phyloP scores from a whole-genome alignment of 2,888 invertebrate genomes.

The Drosophila ochracea region DNA sequence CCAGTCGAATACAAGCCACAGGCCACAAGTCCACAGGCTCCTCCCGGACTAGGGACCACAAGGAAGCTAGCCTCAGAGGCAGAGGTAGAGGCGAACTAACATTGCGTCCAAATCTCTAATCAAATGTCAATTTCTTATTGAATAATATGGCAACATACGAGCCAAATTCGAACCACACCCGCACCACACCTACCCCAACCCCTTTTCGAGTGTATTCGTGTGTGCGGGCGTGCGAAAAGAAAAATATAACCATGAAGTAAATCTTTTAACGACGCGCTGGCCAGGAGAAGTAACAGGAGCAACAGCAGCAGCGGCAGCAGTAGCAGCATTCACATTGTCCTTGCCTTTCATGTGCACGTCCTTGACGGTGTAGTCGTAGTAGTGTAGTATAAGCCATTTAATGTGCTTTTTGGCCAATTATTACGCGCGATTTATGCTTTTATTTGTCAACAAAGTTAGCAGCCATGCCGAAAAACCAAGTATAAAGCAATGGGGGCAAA shows the following conservation, averaged over 20 bases:
- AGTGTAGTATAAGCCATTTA: slow-evolving; percentile 68
- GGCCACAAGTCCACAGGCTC: slow-evolving; percentile 12
- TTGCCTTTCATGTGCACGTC: slow-evolving; percentile 41
- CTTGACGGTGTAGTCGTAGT: slow-evolving; percentile 34
- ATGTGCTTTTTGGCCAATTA: slow-evolving; percentile 78
- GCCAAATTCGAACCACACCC: slow-evolving; percentile 30
- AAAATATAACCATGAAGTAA: slow-evolving; percentile 66
- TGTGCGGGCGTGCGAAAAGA: slow-evolving; percentile 60
- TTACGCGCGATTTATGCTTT: slow-evolving; percentile 81
- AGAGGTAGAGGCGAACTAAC: slow-evolving; percentile 1
- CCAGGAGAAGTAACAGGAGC: neutral
- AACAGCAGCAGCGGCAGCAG: slow-evolving; percentile 1
- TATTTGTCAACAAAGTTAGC: slow-evolving; percentile 76
- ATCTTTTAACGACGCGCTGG: slow-evolving; percentile 70
- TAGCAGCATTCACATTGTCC: slow-evolving; percentile 32
- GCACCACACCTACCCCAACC: neutral
- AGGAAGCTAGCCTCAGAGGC: neutral
- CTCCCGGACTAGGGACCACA: neutral
- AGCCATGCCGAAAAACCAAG: neutral
- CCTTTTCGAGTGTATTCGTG: slow-evolving; percentile 6
- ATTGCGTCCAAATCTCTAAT: slow-evolving; percentile 65
- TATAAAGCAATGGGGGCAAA: neutral
- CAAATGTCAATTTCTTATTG: slow-evolving; percentile 80
- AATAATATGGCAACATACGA: slow-evolving; percentile 68
- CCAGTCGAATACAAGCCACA: slow-evolving; percentile 21